phyloP scores from a whole-genome alignment of 2,888 invertebrate species.

The Watsonalla cultraria region DNA sequence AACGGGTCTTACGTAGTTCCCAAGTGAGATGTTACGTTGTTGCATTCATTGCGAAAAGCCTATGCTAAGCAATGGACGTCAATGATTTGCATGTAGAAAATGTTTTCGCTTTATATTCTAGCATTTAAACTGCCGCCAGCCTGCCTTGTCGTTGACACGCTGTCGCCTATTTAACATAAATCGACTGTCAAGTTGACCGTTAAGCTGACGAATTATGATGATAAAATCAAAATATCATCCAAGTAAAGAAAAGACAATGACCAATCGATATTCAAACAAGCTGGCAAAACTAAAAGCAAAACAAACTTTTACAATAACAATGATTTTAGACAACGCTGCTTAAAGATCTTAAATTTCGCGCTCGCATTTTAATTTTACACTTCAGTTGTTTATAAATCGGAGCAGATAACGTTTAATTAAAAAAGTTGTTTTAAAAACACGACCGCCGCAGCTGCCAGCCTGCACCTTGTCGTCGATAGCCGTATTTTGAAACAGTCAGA shows the following conservation, averaged over 20 bases:
- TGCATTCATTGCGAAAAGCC: not conserved
- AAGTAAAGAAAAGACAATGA: not conserved
- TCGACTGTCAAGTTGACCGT: not conserved
- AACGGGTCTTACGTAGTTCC: not conserved
- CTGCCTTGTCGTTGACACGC: too few relatives aligned
- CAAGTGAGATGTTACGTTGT: not conserved
- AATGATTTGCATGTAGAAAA: not conserved
- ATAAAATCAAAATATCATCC: not conserved
- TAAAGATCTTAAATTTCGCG: not conserved
- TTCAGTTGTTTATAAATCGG: not conserved
- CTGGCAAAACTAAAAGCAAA: not conserved
- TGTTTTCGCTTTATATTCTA: not conserved
- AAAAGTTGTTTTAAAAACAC: conserved; percentile 1
- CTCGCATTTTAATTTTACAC: not conserved
- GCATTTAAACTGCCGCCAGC: not conserved
- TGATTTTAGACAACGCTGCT: not conserved
- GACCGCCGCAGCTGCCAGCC: not conserved
- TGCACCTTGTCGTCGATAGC: conserved; percentile 4
- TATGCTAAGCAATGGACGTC: not conserved
- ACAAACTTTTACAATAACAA: not conserved
- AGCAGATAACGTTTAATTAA: not conserved
- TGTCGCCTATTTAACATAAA: not conserved
- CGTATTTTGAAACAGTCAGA: conserved; percentile 3
- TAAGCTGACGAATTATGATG: not conserved
- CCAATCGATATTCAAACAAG: not conserved